Percentiles rank a stretch among this genome's conserved stretches.
phyloP scores from a whole-genome alignment of 2,888 invertebrate genomes.

The Pachliopta kotzebuea region DNA sequence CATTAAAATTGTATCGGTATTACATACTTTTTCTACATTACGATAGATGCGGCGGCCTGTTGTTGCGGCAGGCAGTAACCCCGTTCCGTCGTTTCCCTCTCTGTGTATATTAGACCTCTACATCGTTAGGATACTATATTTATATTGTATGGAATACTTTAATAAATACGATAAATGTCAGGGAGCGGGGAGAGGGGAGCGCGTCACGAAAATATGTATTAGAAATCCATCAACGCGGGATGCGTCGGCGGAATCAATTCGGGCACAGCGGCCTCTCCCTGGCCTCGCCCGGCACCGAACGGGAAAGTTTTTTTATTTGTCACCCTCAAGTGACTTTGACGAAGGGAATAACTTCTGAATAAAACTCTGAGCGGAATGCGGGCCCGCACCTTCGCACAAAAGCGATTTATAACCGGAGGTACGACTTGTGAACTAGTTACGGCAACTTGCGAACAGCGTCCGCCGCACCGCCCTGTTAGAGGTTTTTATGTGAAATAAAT shows the following conservation, averaged over 20 bases:
- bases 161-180: too few relatives aligned
- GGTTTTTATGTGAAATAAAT: too few relatives aligned
- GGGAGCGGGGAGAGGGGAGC: too few relatives aligned
- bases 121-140: too few relatives aligned
- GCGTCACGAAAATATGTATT: constrained; percentile 10
- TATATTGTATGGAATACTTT: too few relatives aligned
- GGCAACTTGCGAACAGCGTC: constrained; percentile 16
- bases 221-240: constrained; percentile 34
- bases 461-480: constrained; percentile 10
- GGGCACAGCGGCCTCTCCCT: constrained; percentile 48
- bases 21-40: too few relatives aligned
- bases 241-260: constrained; percentile 48
- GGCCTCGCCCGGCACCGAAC: too few relatives aligned
- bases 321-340: constrained; percentile 60
- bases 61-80: too few relatives aligned
- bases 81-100: too few relatives aligned
- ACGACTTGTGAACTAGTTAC: constrained; percentile 28
- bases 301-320: constrained; percentile 65
- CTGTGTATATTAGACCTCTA: too few relatives aligned
- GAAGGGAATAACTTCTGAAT: constrained; percentile 60
- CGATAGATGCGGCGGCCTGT: too few relatives aligned
- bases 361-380: constrained; percentile 18
- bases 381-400: constrained; percentile 24
- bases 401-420: constrained; percentile 28
- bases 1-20: too few relatives aligned